Evolutionary conservation across 2,888 invertebrate genomes (phyloP), one percentile per base, ranked within the genome.

Genomic region (Mesochorus sp.): DNA sequence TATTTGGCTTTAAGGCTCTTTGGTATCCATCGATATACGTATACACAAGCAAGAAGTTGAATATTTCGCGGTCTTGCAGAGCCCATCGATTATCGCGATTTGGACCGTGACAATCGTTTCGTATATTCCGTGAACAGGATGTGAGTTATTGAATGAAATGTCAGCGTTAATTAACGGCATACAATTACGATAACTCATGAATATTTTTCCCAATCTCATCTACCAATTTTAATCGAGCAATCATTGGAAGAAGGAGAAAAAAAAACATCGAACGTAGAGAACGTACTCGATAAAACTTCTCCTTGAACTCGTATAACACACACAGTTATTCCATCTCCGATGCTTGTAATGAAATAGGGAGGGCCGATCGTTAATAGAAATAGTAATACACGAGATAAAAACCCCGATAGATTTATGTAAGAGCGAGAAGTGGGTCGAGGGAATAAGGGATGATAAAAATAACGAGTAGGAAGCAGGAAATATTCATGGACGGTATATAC

Each of bases 311-410:
- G 21, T 19, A n/a, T 10, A 39, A 21, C 34, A 19, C n/a, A n/a
- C 19, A 14, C 44, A 10, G 53, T 68, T 28, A 31, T 68, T 61
- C 21, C 61, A 28, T 17, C 34, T 8, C 31, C 59, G 47, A 61
- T 44, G 34, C 51, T 44, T 44, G 51, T n/a, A 59, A 42, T 61
- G 44, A 68, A 26, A 53, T 49, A 49, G 10, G 26, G 53, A 28
- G 21, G 26, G 24, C 12, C 26, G 51, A 26, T 28, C 59, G 66
- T 59, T 75, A 75, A 75, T 75, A 75, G 74, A 75, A 75, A 75
- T 75, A 68, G 67, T n/a, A n/a, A 75, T 61, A 47, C 61, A 68
- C 67, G 53, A 68, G 74, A 75, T 75, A 75, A 75, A 70, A 75
- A 42, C 67, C 42, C 28, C 53, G 26, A 44, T 61, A 53, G 74